These are phyloP conservation scores for Conopomorpha cramerella DNA, from an alignment of 1,140 invertebrate species.

Conservation along the genomic window DNA sequence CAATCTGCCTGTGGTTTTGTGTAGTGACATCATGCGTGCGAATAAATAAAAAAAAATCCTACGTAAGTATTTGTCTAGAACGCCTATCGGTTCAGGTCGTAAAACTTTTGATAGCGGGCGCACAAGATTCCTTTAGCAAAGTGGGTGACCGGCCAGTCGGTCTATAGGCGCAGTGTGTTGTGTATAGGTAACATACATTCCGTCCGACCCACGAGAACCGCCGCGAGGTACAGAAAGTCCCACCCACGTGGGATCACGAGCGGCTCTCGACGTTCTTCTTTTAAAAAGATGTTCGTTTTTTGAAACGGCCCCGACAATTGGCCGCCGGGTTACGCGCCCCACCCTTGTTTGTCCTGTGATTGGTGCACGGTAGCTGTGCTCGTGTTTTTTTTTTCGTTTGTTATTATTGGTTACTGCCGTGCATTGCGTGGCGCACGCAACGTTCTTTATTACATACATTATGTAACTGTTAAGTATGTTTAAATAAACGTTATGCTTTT, in stretches of 20 bases:
- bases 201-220: constrained; percentile 28
- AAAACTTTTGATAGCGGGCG: too few species aligned
- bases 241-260: constrained; percentile 32
- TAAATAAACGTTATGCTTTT: too few species aligned
- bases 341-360: constrained; percentile 24
- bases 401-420: constrained; percentile 5
- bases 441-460: constrained; percentile 16
- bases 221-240: constrained; percentile 46
- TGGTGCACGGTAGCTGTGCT: constrained; percentile 36
- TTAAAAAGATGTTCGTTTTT: constrained; percentile 42
- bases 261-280: constrained; percentile 15
- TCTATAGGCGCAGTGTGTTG: too few species aligned
- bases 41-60: too few species aligned
- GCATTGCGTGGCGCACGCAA: constrained; percentile 9
- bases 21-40: too few species aligned
- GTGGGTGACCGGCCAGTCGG: too few species aligned
- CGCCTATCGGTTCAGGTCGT: too few species aligned
- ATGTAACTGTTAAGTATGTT: too few species aligned
- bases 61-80: too few species aligned
- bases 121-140: too few species aligned
- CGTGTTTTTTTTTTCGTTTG: constrained; percentile 13
- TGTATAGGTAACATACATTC: background rate
- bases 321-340: constrained; percentile 45
- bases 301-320: constrained; percentile 25
- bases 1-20: too few species aligned